Evolutionary conservation across 2,113 vertebrate genomes (phyloP), one percentile per base, ranked within the genome.

Genomic region (Leptobrachium ailaonicum): DNA sequence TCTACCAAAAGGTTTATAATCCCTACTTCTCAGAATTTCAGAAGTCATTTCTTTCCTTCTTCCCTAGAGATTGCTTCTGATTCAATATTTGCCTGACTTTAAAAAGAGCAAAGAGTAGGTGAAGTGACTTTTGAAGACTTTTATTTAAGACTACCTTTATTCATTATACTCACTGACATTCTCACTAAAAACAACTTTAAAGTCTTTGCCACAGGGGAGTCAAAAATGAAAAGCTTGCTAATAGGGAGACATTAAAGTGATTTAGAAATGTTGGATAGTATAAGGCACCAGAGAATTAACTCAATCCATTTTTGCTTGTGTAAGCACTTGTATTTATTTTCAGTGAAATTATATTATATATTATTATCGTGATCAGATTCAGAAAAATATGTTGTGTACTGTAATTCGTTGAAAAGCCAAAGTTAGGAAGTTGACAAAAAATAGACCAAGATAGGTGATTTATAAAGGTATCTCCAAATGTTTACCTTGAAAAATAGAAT

Each of bases 221-320:
- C 6, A 72, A 72, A 72, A 54, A 54, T 53, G 70, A 72, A 72
- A 56, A 53, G 50, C 50, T 41, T 54, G 50, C 20, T 72, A 54
- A 72, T 72, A 13, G 32, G 20, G 70, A 72, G 40, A 72, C 32
- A 41, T 72, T 20, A 72, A 54, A 72, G 50, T 50, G 70, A 72
- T 54, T 72, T 72, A 50, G 6, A 72, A 71, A 71, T 12, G 41
- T 71, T 14, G 50, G 68, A 20, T 71, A 50, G 14, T 45, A 71
- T 71, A 50, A 71, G 11, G 13, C 4, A 60, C 11, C 11, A 60
- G 56, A 60, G 4, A 12, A 12, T 60, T 4, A 60, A 60, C 56
- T 12, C 4, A 12, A 14, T 5, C 1, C 47, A 32, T 32, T 32
- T 32, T 32, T 32, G 47, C 47, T 50, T 50, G 8, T 50, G 4